Evolutionary conservation across 1,140 invertebrate species (phyloP), one percentile per base, ranked within the genome.

Genomic region (Trichomalopsis sarcophagae): DNA sequence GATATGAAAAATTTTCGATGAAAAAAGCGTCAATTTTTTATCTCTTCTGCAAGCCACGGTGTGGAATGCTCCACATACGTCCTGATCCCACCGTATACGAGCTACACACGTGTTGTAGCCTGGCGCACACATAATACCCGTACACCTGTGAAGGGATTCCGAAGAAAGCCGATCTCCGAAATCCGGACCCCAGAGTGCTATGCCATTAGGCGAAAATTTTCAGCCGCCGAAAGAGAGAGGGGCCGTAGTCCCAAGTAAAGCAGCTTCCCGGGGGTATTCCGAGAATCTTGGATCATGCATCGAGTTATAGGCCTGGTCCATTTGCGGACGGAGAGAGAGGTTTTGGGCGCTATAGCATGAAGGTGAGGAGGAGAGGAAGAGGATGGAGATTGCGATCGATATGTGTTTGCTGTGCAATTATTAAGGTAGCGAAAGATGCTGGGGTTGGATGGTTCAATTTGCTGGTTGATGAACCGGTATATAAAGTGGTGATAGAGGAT

Each of bases 121-220:
- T 69, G 66, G 66, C 66, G 10, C 66, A 69, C 66, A 69, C 33
- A 36, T 36, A 69, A 50, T 50, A 50, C 17, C 14, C 3, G 21
- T 36, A 66, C 55, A 79, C 50, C 50, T 78, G 76, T 27, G 47
- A 78, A 14, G 10, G 27, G 44, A 78, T 21, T 78, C 44, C n/a
- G 11, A 47, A 33, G 62, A 68, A 68, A 80, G 33, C 30, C 30
- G 68, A 27, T 33, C 4, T 27, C 27, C n/a, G 7, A 30, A 71
- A 30, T 71, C 30, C 23, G 13, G 27, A 71, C n/a, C n/a, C 23
- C 66, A 69, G 62, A 17, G 23, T 23, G 66, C 27, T 69, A 10
- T n/a, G 66, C 36, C 33, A n/a, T 47, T 44, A 23, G 47, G n/a
- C 75, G 75, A 55, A 50, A 44, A 75, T 36, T 36, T 75, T 9